phyloP scores from a whole-genome alignment of 2,888 invertebrate species.

The Ormyrus rosae region DNA sequence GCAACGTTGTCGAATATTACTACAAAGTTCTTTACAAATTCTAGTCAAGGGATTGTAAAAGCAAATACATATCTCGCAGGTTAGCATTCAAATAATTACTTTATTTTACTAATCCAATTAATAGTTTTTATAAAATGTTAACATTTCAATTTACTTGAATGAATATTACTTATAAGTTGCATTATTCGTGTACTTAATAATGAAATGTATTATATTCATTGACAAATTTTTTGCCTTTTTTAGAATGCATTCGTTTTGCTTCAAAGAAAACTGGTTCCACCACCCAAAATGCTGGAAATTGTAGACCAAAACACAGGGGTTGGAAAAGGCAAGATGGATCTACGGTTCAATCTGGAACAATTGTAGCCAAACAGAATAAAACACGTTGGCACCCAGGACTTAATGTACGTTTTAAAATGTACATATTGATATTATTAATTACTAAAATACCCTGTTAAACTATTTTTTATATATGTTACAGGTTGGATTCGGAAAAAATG shows the following conservation, averaged over 20 bases:
- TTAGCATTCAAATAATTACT: background rate
- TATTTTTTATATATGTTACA: slow-evolving; percentile 70
- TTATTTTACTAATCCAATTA: background rate
- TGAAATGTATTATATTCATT: no score
- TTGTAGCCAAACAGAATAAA: slow-evolving; percentile 83
- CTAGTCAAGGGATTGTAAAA: slow-evolving; percentile 22
- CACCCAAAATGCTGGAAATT: slow-evolving; percentile 83
- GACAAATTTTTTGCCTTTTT: background rate
- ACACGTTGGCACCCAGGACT: slow-evolving; percentile 88
- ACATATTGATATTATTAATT: slow-evolving; percentile 23
- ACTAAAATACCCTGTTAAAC: background rate
- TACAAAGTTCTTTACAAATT: slow-evolving; percentile 9
- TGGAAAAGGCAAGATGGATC: slow-evolving; percentile 86
- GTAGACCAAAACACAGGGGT: slow-evolving; percentile 86
- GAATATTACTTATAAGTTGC: no score
- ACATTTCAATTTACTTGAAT: background rate
- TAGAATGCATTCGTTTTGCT: slow-evolving; percentile 77
- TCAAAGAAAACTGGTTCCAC: slow-evolving; percentile 83
- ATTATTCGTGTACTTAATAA: no score
- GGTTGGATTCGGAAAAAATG: slow-evolving; percentile 90
- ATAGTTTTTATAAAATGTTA: background rate
- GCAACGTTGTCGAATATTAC: slow-evolving; percentile 37
- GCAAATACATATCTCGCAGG: slow-evolving; percentile 20
- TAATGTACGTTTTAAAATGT: slow-evolving; percentile 79
- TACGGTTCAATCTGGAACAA: slow-evolving; percentile 81